Percentiles rank a stretch among this genome's conserved stretches.
These are phyloP conservation scores for Micropoecilia bifurca DNA, from an alignment of 2,797 vertebrate genomes.

Conservation along the genomic window DNA sequence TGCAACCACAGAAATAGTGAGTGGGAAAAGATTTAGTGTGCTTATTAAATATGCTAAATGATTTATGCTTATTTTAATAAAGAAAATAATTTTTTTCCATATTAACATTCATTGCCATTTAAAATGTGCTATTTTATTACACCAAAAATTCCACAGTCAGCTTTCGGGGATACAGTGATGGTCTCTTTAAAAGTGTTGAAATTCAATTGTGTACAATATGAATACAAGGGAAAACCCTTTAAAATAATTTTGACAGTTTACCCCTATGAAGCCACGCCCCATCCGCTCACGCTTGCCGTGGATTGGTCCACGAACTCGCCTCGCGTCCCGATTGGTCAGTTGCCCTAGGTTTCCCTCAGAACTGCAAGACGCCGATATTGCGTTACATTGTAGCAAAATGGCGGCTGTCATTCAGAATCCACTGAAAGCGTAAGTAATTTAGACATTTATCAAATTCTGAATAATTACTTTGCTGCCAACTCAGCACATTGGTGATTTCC, in stretches of 20 bases:
- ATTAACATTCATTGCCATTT: conserved; percentile 52
- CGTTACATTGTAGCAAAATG: conserved; percentile 99
- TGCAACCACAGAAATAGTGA: conserved; percentile 49
- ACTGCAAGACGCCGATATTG: conserved; percentile 98
- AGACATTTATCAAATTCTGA: conserved; percentile 68
- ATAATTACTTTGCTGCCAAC: conserved; percentile 65
- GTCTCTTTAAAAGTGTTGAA: conserved; percentile 69
- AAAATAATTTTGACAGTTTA: conserved; percentile 98
- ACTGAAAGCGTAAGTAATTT: conserved; percentile 99
- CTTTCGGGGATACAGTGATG: conserved; percentile 25
- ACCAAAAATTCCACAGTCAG: neutral
- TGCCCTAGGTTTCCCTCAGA: conserved; percentile 94
- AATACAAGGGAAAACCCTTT: conserved; percentile 94
- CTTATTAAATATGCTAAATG: conserved; percentile 73
- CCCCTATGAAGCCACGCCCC: conserved; percentile 83
- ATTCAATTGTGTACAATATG: conserved; percentile 74
- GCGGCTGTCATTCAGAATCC: conserved; percentile 99
- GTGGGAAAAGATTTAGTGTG: conserved; percentile 54
- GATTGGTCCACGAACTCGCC: conserved; percentile 87
- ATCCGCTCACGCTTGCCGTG: conserved; percentile 34
- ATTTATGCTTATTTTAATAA: conserved; percentile 74
- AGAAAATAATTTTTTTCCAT: conserved; percentile 59
- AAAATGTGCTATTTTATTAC: conserved; percentile 9
- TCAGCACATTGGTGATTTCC: conserved; percentile 29
- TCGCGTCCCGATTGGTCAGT: conserved; percentile 83